Conservation (phyloP, 2,888 invertebrate genomes). For the Nephrotoma guestfalica region DNA sequence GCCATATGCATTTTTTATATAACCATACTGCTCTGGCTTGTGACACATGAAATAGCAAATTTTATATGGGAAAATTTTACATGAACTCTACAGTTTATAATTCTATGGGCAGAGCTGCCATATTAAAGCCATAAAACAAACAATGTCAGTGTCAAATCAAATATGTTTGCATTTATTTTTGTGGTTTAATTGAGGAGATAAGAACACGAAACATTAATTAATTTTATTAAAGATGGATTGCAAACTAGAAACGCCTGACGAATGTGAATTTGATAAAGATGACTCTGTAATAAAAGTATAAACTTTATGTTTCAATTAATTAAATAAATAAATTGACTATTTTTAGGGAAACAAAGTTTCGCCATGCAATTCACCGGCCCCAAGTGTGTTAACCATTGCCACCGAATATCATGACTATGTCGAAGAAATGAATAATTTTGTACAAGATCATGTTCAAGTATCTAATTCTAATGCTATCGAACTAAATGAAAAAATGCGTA, state of each 20-base stretch:
- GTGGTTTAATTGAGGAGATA: too few relatives aligned
- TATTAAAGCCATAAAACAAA: too few relatives aligned
- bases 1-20: too few relatives aligned
- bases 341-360: not conserved
- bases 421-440: not conserved
- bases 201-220: too few relatives aligned
- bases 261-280: not conserved
- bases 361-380: not conserved
- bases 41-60: too few relatives aligned
- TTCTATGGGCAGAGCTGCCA: too few relatives aligned
- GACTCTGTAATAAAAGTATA: not conserved
- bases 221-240: not conserved
- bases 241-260: not conserved
- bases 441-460: constrained; percentile 12
- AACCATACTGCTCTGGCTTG: too few relatives aligned
- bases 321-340: not conserved
- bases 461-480: constrained; percentile 16
- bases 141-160: too few relatives aligned
- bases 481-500: constrained; percentile 21
- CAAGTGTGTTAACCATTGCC: not conserved
- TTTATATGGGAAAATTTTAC: too few relatives aligned
- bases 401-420: not conserved
- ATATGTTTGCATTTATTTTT: too few relatives aligned
- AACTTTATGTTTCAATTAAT: not conserved
- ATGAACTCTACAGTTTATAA: too few relatives aligned